Percentiles rank a stretch among this genome's conserved stretches.
Evolutionary conservation across 1,140 invertebrate genomes (phyloP).

Genomic region (Oscheius sp.): DNA sequence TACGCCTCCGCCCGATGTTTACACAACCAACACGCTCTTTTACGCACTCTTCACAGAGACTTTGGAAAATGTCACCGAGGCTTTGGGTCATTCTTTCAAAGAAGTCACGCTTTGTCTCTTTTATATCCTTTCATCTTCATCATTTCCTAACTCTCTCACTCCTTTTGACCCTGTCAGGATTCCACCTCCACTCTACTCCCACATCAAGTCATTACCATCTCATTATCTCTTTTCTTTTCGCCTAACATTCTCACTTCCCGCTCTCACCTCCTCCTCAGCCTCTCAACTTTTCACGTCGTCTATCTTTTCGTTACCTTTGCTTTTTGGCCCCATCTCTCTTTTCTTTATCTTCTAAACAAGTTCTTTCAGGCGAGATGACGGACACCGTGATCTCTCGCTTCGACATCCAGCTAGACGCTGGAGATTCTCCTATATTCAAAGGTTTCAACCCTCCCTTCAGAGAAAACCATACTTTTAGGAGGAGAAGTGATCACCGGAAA

Average conservation of each 20-base stretch:
- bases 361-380: slow-evolving; percentile 19
- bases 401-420: slow-evolving; percentile 40
- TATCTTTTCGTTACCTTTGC: background rate
- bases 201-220: too few species aligned
- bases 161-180: slow-evolving; percentile 18
- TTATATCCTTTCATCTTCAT: slow-evolving; percentile 17
- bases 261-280: background rate
- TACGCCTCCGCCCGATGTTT: too few species aligned
- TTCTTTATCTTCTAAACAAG: background rate
- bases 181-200: slow-evolving; percentile 1
- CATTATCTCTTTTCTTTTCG: too few species aligned
- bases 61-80: too few species aligned
- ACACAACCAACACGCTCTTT: too few species aligned
- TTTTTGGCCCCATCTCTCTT: background rate
- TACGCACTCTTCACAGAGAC: too few species aligned
- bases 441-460: too few species aligned
- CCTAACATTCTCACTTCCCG: too few species aligned
- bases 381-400: slow-evolving; percentile 35
- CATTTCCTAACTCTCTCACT: slow-evolving; percentile 4
- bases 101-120: too few species aligned
- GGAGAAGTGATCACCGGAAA: slow-evolving; percentile 43
- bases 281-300: slow-evolving; percentile 16
- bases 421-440: slow-evolving; percentile 36
- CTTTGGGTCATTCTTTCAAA: too few species aligned
- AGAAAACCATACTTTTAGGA: too few species aligned